Conservation (phyloP, 1,140 invertebrate species). For the Holotrichia oblita region DNA sequence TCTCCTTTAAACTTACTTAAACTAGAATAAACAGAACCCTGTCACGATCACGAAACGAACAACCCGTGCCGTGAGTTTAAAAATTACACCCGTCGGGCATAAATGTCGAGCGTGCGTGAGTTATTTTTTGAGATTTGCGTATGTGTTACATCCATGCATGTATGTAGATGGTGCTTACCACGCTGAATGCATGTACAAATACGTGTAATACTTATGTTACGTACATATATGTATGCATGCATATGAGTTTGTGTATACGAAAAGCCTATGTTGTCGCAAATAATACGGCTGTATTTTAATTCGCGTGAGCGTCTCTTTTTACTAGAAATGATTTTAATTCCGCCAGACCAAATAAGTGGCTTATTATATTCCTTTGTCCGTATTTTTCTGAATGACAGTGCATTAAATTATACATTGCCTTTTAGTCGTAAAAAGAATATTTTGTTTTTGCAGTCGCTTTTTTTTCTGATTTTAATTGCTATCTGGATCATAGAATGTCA, state of each 20-base stretch:
- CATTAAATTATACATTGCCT: no score
- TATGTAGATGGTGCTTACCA: neutral
- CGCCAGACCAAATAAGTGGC: no score
- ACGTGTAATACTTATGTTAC: neutral
- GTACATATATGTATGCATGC: neutral
- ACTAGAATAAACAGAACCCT: slow-evolving; percentile 31
- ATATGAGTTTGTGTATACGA: neutral
- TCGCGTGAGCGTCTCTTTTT: neutral
- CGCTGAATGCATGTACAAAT: neutral
- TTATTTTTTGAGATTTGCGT: slow-evolving; percentile 23
- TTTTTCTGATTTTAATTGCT: no score
- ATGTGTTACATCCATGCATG: neutral
- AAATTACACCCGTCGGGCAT: slow-evolving; percentile 22
- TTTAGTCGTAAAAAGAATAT: no score
- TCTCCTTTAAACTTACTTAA: slow-evolving; percentile 36
- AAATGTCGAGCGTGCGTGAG: slow-evolving; percentile 18
- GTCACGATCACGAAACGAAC: slow-evolving; percentile 29
- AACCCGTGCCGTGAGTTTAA: slow-evolving; percentile 13
- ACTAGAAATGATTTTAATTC: no score
- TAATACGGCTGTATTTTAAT: neutral
- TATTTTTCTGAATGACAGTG: no score
- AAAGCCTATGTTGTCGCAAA: neutral
- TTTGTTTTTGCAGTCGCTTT: no score
- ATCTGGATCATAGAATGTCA: no score
- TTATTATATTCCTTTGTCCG: no score